Evolutionary conservation across 2,797 vertebrate genomes (phyloP).

Genomic region (Setipinna tenuifilis): DNA sequence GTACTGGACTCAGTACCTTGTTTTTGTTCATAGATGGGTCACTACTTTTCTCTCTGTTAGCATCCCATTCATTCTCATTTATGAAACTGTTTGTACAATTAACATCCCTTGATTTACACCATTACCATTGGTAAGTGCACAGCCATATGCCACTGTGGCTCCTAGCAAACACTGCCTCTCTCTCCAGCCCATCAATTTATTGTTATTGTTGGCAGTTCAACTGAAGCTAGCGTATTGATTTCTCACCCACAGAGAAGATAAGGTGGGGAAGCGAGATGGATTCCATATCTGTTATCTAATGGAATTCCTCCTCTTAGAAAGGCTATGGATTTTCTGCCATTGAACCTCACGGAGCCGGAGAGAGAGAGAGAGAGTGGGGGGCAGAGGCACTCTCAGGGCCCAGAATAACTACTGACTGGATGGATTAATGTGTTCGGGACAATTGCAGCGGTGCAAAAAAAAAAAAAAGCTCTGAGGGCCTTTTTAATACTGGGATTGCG

Average conservation of each 20-base stretch:
- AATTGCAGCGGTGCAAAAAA: constrained; percentile 61
- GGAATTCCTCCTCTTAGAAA: constrained; percentile 86
- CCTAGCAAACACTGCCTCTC: constrained; percentile 65
- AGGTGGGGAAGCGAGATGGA: constrained; percentile 86
- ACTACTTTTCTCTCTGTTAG: constrained; percentile 45
- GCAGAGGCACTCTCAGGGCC: constrained; percentile 57
- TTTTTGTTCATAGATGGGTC: neutral
- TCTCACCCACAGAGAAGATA: constrained; percentile 80
- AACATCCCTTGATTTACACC: constrained; percentile 69
- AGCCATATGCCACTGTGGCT: constrained; percentile 73
- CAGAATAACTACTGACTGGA: constrained; percentile 71
- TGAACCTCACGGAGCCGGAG: constrained; percentile 75
- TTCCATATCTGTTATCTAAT: constrained; percentile 91
- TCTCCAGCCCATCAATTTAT: constrained; percentile 80
- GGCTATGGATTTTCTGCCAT: constrained; percentile 87
- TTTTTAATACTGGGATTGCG: constrained; percentile 58
- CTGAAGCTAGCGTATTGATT: constrained; percentile 83
- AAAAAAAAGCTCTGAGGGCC: constrained; percentile 66
- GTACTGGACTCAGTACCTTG: neutral
- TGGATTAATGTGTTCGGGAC: constrained; percentile 75
- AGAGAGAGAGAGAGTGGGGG: constrained; percentile 57
- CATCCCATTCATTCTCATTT: constrained; percentile 55
- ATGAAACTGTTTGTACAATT: constrained; percentile 67
- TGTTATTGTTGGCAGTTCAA: constrained; percentile 85
- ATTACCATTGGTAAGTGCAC: constrained; percentile 56